phyloP scores from a whole-genome alignment of 2,113 vertebrate genomes.

The Pelmatolapia mariae region DNA sequence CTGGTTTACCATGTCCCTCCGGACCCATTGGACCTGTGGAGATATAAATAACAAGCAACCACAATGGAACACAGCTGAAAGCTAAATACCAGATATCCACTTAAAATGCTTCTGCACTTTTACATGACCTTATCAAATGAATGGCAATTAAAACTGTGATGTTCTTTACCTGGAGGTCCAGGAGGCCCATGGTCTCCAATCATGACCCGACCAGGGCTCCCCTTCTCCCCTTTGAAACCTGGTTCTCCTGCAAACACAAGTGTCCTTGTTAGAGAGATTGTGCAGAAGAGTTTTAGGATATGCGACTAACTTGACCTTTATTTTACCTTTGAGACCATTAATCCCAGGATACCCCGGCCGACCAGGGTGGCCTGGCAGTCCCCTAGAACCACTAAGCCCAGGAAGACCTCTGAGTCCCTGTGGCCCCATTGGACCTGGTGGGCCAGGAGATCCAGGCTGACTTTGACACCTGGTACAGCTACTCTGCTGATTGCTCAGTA shows the following conservation, averaged over 20 bases:
- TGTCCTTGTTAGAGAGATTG: background rate
- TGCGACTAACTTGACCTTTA: background rate
- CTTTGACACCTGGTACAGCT: constrained; percentile 81
- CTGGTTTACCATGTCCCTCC: constrained; percentile 82
- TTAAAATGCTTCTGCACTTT: background rate
- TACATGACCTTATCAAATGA: background rate
- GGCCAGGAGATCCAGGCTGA: constrained; percentile 76
- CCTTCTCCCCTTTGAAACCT: constrained; percentile 84
- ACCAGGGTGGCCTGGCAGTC: constrained; percentile 78
- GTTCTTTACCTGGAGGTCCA: constrained; percentile 82
- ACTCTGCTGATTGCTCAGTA: constrained; percentile 80
- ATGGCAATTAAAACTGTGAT: background rate
- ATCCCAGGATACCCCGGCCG: constrained; percentile 80
- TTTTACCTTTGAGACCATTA: constrained; percentile 84
- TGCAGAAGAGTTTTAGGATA: background rate
- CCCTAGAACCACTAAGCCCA: constrained; percentile 81
- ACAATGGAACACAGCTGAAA: background rate
- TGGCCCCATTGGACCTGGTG: constrained; percentile 79
- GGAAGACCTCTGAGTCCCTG: constrained; percentile 84
- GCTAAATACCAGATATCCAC: background rate
- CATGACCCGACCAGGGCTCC: constrained; percentile 77
- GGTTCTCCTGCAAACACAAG: constrained; percentile 76
- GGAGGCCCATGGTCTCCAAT: constrained; percentile 82
- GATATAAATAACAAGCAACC: background rate
- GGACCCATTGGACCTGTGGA: constrained; percentile 83